Base-by-base conservation (phyloP, 2,797 vertebrate genomes). In the Aphelocoma californica region DNA sequence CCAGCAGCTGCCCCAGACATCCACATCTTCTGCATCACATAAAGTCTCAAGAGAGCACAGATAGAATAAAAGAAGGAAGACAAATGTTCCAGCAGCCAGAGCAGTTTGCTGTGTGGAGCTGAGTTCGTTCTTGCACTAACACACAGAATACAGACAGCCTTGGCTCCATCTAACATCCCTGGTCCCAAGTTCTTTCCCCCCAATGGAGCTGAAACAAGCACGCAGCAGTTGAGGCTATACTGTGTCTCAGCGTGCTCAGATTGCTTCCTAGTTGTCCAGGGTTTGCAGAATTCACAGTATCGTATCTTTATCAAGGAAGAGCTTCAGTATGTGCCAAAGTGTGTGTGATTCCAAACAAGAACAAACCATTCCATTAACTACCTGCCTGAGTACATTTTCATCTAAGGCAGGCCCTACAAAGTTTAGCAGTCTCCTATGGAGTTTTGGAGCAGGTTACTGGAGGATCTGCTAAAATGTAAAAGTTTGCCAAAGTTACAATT, bases 401-500 rank as follows among this genome's bases (percentile, higher is more conserved):
- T 64, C 44, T 84, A 60, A 90, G 32, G 40, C 24, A 61, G 9
- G 38, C 61, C 23, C 54, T 88, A 72, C 36, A 29, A 86, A 72
- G 8, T 78, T 83, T 75, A 51, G 48, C 44, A 42, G 66, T 25
- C 31, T 93, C n/a, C 17, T 62, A 1, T 57, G 20, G 56, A 17
- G 7, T 50, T 89, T 92, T 90, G 45, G 53, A 84, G 24, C 21
- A 44, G 11, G 21, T 94, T 86, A 54, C 61, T 85, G 10, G 32
- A 92, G 38, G 60, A 92, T 74, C 67, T 90, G 53, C 67, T 75
- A 74, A 94, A 95, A 79, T 28, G 23, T n/a, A 81, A 42, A 62
- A 58, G 4, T 85, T 77, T 91, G 90, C 86, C 95, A 95, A 88
- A 65, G 44, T 58, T 92, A 79, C 58, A 92, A 36, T 34, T 84